Base-by-base conservation (phyloP, 2,888 invertebrate species). In the Enchytraeus crypticus region DNA sequence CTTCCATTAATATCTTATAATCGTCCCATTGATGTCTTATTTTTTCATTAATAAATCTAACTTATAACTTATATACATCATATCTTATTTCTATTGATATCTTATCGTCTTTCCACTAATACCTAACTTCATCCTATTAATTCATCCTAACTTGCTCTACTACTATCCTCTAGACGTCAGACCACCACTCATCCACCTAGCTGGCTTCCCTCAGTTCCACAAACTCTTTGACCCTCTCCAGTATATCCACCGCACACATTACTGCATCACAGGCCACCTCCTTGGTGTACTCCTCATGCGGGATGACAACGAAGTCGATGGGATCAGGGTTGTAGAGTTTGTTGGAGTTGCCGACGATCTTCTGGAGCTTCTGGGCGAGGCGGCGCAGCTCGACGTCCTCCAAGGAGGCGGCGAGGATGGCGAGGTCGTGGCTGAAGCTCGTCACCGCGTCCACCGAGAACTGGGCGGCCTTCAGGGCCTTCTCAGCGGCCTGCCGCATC, bases 171-270 rank as follows among this genome's bases (percentile, higher is more conserved):
- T n/a, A n/a, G n/a, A 23, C 30, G n/a, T 18, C 46, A 18, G 8
- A 14, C 26, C 5, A 18, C 57, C 5, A 26, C 26, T n/a, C 8
- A 26, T 46, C 26, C n/a, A 18, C 8, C 53, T 29, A 58, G 27
- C n/a, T 29, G n/a, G 32, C 26, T 33, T 64, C 62, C 3, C 62
- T 55, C 56, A 63, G 32, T 38, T 64, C 62, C n/a, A 64, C 62
- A 54, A 64, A 64, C 55, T 64, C 65, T 57, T 65, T 65, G 29
- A 65, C 63, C 45, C 63, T 63, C 32, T 62, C 62, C 11, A 62
- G 55, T 8, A 62, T 62, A 47, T 62, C 62, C 1, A 62, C 59
- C 26, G 62, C 55, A 47, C 62, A 62, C 62, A 62, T 62, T 27
- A 62, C 54, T 30, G 62, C 38, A 21, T 62, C 62, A 21, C 62